Evolutionary conservation across 1,140 invertebrate genomes (phyloP).

Genomic region (Arion vulgaris): DNA sequence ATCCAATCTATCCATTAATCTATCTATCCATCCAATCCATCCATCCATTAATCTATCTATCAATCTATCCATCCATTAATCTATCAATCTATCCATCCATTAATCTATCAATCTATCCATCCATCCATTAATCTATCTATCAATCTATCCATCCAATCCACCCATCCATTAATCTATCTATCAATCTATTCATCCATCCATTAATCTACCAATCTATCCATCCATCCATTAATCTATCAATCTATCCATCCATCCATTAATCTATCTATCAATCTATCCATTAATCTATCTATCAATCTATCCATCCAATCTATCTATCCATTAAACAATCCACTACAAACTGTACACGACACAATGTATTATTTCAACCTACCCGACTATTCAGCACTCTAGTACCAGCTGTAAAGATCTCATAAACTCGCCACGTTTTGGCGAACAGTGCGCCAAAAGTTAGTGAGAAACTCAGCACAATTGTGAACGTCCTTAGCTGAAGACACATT

Average conservation of each 20-base stretch:
- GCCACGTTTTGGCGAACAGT: conserved; percentile 99
- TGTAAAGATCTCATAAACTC: conserved; percentile 97
- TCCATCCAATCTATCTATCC: neutral
- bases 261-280: neutral
- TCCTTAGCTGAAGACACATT: conserved; percentile 39
- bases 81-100: neutral
- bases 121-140: neutral
- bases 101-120: neutral
- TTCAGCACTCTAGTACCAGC: conserved; percentile 62
- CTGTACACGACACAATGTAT: neutral
- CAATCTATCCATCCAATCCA: neutral
- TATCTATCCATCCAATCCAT: neutral
- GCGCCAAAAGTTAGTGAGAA: conserved; percentile 97
- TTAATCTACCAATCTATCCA: neutral
- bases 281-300: neutral
- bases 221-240: neutral
- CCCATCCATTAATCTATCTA: neutral
- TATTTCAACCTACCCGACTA: conserved; percentile 28
- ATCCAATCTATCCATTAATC: neutral
- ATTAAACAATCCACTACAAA: neutral
- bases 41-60: neutral
- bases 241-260: neutral
- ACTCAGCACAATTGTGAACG: conserved; percentile 94
- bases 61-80: neutral
- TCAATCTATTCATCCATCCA: neutral